Percentiles rank a stretch among this genome's conserved stretches.
Evolutionary conservation across 2,797 vertebrate genomes (phyloP).

Genomic region (Acipenser transmontanus): DNA sequence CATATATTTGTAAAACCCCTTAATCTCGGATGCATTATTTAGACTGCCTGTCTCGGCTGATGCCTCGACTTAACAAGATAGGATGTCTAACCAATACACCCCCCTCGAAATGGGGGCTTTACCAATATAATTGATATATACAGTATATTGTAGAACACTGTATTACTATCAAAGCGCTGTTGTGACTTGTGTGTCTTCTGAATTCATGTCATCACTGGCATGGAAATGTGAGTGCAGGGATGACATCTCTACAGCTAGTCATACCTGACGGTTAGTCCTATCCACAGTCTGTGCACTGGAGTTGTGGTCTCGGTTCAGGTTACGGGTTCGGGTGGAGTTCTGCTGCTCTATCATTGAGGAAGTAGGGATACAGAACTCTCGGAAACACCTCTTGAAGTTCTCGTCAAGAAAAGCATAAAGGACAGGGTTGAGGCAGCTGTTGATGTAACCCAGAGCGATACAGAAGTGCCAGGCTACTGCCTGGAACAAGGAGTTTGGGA

Average conservation of each 20-base stretch:
- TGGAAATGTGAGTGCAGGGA: constrained; percentile 60
- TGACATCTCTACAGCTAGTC: constrained; percentile 88
- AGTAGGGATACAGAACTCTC: constrained; percentile 91
- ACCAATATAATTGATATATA: too few relatives aligned
- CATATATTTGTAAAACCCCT: too few relatives aligned
- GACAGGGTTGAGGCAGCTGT: constrained; percentile 92
- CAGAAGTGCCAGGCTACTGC: constrained; percentile 98
- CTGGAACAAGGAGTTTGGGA: constrained; percentile 86
- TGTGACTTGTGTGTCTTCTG: constrained; percentile 74
- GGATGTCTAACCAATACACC: too few relatives aligned
- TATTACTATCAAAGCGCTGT: constrained; percentile 48
- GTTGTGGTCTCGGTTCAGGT: constrained; percentile 72
- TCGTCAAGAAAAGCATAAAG: constrained; percentile 97
- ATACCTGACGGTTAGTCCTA: constrained; percentile 89
- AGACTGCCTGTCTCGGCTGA: too few relatives aligned
- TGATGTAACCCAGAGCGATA: constrained; percentile 93
- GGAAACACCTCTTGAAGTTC: constrained; percentile 97
- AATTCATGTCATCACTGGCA: constrained; percentile 68
- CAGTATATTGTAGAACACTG: too few relatives aligned
- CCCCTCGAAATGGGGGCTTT: too few relatives aligned
- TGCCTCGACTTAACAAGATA: too few relatives aligned
- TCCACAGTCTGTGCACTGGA: constrained; percentile 84
- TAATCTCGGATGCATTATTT: too few relatives aligned
- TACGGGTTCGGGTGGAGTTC: constrained; percentile 79
- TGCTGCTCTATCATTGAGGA: constrained; percentile 82